Conservation (phyloP, 2,113 vertebrate species). For the Cichladusa arquata region DNA sequence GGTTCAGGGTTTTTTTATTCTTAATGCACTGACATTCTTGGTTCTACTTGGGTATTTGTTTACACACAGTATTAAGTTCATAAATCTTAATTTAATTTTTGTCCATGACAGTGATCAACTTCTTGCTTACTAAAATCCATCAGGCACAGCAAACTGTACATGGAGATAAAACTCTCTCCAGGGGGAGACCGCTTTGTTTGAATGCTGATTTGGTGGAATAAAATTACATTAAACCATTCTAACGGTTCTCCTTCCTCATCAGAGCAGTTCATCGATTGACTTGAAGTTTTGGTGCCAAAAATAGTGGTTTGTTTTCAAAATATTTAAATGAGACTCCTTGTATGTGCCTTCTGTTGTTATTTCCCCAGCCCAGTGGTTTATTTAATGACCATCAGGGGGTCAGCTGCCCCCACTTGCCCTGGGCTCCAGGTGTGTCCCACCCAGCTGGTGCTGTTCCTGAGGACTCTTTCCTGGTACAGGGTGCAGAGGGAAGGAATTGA, state of each 20-base stretch:
- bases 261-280: not conserved
- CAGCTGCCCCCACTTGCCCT: not conserved
- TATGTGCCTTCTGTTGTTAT: not conserved
- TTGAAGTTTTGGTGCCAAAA: not conserved
- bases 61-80: not conserved
- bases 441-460: not conserved
- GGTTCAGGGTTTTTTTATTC: not conserved
- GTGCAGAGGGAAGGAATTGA: fast-evolving
- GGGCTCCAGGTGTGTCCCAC: not conserved
- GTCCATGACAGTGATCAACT: not conserved
- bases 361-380: not conserved
- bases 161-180: not conserved
- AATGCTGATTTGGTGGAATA: not conserved
- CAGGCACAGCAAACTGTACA: fast-evolving
- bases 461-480: fast-evolving
- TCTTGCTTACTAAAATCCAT: not conserved
- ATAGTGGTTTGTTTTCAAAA: not conserved
- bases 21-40: not conserved
- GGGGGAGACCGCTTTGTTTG: not conserved
- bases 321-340: not conserved
- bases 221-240: not conserved
- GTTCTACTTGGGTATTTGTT: not conserved
- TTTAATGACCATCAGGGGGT: not conserved
- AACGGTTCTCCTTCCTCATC: not conserved
- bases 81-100: not conserved